These are phyloP conservation scores for Corvus hawaiiensis DNA, from an alignment of 2,113 vertebrate species.

Conservation along the genomic window DNA sequence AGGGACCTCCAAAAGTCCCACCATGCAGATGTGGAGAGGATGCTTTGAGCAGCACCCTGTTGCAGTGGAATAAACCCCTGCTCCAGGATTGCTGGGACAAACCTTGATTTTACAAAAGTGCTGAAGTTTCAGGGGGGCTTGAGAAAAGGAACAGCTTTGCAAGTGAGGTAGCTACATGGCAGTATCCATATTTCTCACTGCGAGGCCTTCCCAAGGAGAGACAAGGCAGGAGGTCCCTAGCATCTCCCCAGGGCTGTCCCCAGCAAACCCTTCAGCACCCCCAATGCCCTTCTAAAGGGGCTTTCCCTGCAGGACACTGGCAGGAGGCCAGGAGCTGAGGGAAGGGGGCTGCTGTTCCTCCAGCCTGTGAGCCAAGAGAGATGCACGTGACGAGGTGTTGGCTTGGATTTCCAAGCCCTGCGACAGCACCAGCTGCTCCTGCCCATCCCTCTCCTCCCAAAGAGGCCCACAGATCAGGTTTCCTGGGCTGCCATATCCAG, in stretches of 20 bases:
- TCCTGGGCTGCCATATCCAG: background rate
- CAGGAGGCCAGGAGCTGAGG: background rate
- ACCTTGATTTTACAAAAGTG: background rate
- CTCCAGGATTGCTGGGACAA: background rate
- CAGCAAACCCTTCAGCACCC: background rate
- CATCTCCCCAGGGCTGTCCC: background rate
- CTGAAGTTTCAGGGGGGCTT: background rate
- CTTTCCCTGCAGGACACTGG: background rate
- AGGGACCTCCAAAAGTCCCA: background rate
- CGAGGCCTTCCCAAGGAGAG: background rate
- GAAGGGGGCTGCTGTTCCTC: background rate
- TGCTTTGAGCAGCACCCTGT: background rate
- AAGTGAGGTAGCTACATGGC: background rate
- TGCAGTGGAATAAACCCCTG: background rate
- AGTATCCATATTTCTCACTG: background rate
- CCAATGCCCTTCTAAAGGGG: background rate
- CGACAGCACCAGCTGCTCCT: constrained; percentile 52
- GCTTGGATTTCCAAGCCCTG: constrained; percentile 29
- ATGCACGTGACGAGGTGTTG: background rate
- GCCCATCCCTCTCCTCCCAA: constrained; percentile 16
- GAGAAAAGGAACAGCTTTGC: background rate
- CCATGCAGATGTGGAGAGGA: background rate
- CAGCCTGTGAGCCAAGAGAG: background rate
- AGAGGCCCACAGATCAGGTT: constrained; percentile 22
- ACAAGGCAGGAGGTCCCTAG: background rate